Evolutionary conservation across 2,888 invertebrate genomes (phyloP).

Genomic region (Lepidocyrtinus sp.): DNA sequence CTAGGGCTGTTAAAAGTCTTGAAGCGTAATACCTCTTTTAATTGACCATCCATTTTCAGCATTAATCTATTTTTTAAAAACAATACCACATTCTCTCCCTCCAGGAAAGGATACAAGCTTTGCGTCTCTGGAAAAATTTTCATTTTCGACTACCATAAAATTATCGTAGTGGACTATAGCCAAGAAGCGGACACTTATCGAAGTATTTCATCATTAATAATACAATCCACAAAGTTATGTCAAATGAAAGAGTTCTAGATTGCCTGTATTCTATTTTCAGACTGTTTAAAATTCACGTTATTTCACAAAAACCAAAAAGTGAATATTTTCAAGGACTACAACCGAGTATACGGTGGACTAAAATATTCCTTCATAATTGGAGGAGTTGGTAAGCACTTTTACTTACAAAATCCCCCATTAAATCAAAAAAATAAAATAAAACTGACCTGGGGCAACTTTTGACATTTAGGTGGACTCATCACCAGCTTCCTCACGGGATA

Average conservation of each 20-base stretch:
- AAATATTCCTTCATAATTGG: constrained; percentile 41
- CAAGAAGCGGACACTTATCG: constrained; percentile 27
- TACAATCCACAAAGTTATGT: neutral
- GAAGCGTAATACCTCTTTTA: no score
- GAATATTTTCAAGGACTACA: constrained; percentile 22
- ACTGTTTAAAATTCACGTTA: constrained; percentile 27
- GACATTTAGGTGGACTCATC: constrained; percentile 39
- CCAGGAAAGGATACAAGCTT: constrained; percentile 41
- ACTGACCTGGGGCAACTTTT: no score
- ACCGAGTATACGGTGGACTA: constrained; percentile 37
- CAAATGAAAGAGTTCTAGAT: neutral
- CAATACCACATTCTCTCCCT: neutral
- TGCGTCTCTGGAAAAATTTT: constrained; percentile 37
- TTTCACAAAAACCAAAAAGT: constrained; percentile 33
- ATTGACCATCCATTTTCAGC: neutral
- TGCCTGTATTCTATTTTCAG: constrained; percentile 11
- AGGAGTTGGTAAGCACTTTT: constrained; percentile 38
- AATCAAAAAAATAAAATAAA: neutral
- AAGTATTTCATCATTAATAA: neutral
- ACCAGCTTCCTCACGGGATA: constrained; percentile 33
- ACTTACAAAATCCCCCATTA: neutral
- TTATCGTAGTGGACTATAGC: constrained; percentile 29
- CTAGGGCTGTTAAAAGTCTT: no score
- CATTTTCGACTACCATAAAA: constrained; percentile 29
- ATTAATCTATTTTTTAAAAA: constrained; percentile 3